Base-by-base conservation (phyloP, 64 coral and sea anemone genomes). In the Exaiptasia diaphana region DNA sequence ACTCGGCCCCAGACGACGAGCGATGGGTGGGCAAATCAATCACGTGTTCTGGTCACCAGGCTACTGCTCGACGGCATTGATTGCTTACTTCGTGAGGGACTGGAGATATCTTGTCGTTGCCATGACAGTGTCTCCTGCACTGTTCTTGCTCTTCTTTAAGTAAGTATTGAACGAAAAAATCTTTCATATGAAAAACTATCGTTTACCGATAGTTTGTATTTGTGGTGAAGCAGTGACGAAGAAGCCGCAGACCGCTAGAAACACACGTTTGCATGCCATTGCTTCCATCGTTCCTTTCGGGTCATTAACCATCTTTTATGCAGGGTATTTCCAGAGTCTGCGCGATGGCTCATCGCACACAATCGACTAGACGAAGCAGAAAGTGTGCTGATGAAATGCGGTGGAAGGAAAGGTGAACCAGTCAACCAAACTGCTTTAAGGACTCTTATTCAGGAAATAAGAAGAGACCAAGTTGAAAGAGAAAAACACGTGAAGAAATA, bases 111-210 rank as follows among this genome's bases (percentile, higher is more conserved):
- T 82, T 18, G 36, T 88, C 4, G 38, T 88, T 3, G 81, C 72
- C 7, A 78, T 63, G 5, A 83, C 78, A 17, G 40, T 93, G 20
- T 63, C 85, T 3, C 57, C 78, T 0, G 62, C 46, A 1, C 65
- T 93, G 2, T 93, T 88, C 60, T 70, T 83, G 43, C 78, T 82
- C 11, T 45, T 77, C 31, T 93, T 85, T 85, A 93, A 38, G 91
- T 93, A 60, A 88, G 84, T 67, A 8, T 85, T 37, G 27, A 24
- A 3, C 0, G 3, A 1, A 61, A 26, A 11, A 30, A 61, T 29
- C 43, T 15, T 15, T 46, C 15, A 46, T 7, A 46, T 46, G 15
- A 46, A n/a, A n/a, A n/a, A n/a, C n/a, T n/a, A n/a, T n/a, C n/a
- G n/a, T n/a, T n/a, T n/a, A n/a, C n/a, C n/a, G n/a, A n/a, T n/a